Percentiles rank a stretch among this genome's conserved stretches.
These are phyloP conservation scores for Leptonema lineaticorne DNA, from an alignment of 1,140 invertebrate species.

Conservation along the genomic window DNA sequence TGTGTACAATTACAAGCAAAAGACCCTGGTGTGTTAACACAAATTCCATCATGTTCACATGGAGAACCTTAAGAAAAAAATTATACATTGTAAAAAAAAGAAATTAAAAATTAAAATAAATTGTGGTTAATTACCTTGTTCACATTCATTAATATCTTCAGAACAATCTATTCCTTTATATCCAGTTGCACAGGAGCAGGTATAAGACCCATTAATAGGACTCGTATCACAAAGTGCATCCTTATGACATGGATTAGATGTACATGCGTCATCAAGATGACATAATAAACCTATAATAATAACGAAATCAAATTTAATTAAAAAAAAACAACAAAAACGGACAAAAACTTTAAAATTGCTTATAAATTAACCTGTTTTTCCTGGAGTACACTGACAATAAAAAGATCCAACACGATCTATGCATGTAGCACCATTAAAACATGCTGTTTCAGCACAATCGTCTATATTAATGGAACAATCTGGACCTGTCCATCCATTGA, in stretches of 20 bases:
- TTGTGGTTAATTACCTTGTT: slow-evolving; percentile 70
- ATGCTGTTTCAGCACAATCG: slow-evolving; percentile 89
- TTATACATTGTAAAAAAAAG: background rate
- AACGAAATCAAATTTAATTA: slow-evolving; percentile 15
- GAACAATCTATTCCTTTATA: slow-evolving; percentile 91
- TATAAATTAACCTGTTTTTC: slow-evolving; percentile 79
- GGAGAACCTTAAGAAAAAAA: slow-evolving; percentile 67
- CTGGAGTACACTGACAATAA: slow-evolving; percentile 91
- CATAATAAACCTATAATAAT: slow-evolving; percentile 75
- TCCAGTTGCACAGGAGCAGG: slow-evolving; percentile 89
- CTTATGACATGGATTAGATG: slow-evolving; percentile 92
- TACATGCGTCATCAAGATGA: slow-evolving; percentile 94
- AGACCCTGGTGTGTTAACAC: slow-evolving; percentile 92
- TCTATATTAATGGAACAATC: slow-evolving; percentile 93
- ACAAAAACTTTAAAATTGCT: background rate
- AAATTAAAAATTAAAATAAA: slow-evolving; percentile 3
- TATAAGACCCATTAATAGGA: slow-evolving; percentile 91
- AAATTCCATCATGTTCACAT: slow-evolving; percentile 89
- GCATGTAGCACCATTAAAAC: slow-evolving; percentile 96
- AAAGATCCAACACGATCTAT: slow-evolving; percentile 93
- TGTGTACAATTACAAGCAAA: slow-evolving; percentile 91
- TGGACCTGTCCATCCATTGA: slow-evolving; percentile 90
- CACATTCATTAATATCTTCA: slow-evolving; percentile 93
- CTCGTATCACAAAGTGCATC: slow-evolving; percentile 94
- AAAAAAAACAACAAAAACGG: background rate